phyloP scores from a whole-genome alignment of 2,797 vertebrate species.

The Xiphophorus birchmanni region DNA sequence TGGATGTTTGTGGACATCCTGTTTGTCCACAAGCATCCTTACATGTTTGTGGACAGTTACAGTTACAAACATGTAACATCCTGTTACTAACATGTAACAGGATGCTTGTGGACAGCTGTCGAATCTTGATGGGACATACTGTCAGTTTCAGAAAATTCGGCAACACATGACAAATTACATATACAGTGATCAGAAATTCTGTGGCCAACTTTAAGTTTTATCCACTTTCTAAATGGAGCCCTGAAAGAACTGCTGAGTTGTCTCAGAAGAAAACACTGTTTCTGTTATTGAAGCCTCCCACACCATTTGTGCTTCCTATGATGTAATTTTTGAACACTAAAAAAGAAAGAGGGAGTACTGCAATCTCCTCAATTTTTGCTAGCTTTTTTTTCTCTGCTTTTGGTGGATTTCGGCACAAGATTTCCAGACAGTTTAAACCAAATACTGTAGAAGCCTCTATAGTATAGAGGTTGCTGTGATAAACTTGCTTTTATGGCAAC shows the following conservation, averaged over 20 bases:
- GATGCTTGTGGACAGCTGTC: background rate
- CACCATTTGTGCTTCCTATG: background rate
- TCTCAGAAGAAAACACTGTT: background rate
- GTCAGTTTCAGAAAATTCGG: background rate
- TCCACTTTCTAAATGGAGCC: background rate
- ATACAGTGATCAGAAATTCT: background rate
- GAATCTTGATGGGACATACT: background rate
- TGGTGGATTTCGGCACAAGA: background rate
- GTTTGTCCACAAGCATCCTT: too few species aligned
- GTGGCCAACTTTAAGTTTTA: background rate
- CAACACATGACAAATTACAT: background rate
- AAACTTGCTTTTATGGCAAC: conserved; percentile 61
- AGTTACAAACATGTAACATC: background rate
- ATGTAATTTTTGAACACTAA: background rate
- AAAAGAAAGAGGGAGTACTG: too few species aligned
- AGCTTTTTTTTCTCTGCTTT: background rate
- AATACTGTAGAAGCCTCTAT: background rate
- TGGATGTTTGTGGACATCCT: too few species aligned
- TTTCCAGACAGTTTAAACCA: background rate
- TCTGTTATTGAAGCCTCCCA: background rate
- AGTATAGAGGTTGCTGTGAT: conserved; percentile 52
- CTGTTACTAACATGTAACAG: background rate
- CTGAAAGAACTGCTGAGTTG: background rate
- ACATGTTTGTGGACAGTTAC: too few species aligned
- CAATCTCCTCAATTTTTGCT: background rate